Base-by-base conservation (phyloP, 2,113 vertebrate genomes). In the Rhinichthys klamathensis region DNA sequence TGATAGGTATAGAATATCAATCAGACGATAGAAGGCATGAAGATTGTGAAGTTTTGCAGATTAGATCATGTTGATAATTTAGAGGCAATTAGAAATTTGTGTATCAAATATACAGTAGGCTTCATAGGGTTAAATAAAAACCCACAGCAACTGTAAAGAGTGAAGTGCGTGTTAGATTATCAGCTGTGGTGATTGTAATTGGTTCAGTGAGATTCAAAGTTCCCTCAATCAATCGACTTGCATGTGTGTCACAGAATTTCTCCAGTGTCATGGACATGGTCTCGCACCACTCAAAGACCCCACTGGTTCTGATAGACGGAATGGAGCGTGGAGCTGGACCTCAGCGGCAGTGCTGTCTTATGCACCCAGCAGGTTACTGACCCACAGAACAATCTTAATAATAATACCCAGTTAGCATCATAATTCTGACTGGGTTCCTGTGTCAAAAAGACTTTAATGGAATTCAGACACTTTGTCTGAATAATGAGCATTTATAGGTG, bases 191-290 rank as follows among this genome's bases (percentile, higher is more conserved):
- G 80, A 3, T 85, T 92, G 90, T 89, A 89, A 77, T 80, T 82
- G 80, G 30, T 70, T 38, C 11, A 32, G 16, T 76, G 89, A 89
- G 79, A 88, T 32, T 87, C 84, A 75, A 38, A 77, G 70, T 87
- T 73, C 89, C 70, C 85, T 61, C 21, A 78, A 78, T 27, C 63
- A 30, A 6, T 70, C 11, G 85, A 74, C 32, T 41, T 89, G 2
- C 41, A 46, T 38, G 72, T 85, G 63, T 89, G 76, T 58, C 83
- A 11, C 77, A 93, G 93, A 90, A 94, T 86, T 97, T 96, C 93
- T 87, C 93, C 44, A 95, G 95, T 72, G 96, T 97, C 91, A 92
- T 89, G 87, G 95, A 95, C 79, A 96, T 97, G 67, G 95, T 98
- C 80, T 93, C 92, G 76, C 93, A 95, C 90, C 94, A 96, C 90